These are phyloP conservation scores for Drosophila cracens DNA, from an alignment of 2,888 invertebrate species.

Conservation along the genomic window DNA sequence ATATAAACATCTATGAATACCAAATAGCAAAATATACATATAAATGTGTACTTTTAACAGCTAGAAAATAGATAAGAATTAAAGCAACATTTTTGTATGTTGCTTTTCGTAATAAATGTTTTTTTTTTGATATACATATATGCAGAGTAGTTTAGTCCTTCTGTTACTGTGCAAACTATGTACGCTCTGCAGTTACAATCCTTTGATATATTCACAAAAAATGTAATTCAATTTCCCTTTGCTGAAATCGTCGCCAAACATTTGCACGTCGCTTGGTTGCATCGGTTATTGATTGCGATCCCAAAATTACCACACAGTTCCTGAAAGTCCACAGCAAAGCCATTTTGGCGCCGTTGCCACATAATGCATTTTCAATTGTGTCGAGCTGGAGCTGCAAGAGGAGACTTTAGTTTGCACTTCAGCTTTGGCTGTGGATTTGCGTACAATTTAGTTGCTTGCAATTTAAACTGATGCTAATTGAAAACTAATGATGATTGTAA, in stretches of 20 bases:
- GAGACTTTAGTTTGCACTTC: neutral
- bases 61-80: neutral
- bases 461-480: slow-evolving; percentile 17
- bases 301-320: slow-evolving; percentile 52
- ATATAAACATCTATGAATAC: neutral
- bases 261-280: slow-evolving; percentile 27
- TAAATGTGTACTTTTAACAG: neutral
- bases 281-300: slow-evolving; percentile 54
- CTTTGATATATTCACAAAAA: slow-evolving; percentile 32
- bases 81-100: too few species aligned
- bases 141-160: neutral
- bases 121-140: neutral
- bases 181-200: slow-evolving; percentile 32
- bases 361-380: slow-evolving; percentile 46
- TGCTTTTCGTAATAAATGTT: neutral
- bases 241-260: slow-evolving; percentile 20
- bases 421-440: slow-evolving; percentile 4
- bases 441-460: slow-evolving; percentile 2
- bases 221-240: slow-evolving; percentile 73
- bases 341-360: slow-evolving; percentile 4
- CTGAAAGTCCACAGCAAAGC: slow-evolving; percentile 14
- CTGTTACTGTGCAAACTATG: neutral
- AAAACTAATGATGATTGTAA: slow-evolving; percentile 11
- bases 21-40: too few species aligned
- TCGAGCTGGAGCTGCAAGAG: slow-evolving; percentile 13